A percentile compares a stretch with the other conserved stretches of the same genome.
phyloP scores from a whole-genome alignment of 1,140 invertebrate species.

The Agrypnia vestita region DNA sequence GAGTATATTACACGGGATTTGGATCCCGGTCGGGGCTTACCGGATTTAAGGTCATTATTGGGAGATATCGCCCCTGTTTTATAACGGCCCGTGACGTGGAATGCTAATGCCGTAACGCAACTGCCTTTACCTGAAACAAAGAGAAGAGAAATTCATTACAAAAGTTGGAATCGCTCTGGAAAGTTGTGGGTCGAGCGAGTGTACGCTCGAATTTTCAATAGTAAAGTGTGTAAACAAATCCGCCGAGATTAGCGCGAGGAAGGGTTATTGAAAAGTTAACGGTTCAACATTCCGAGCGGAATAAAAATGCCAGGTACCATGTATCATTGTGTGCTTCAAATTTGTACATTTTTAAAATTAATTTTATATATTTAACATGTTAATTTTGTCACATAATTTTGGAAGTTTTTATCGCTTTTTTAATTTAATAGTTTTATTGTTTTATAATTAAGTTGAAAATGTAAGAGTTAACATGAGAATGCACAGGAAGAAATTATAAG shows the following conservation, averaged over 20 bases:
- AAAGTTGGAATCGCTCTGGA: slow-evolving; percentile 49
- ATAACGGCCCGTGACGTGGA: slow-evolving; percentile 47
- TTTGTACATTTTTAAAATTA: too few relatives aligned
- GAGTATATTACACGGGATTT: slow-evolving; percentile 45
- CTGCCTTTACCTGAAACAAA: slow-evolving; percentile 54
- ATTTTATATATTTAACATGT: too few relatives aligned
- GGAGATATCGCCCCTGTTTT: slow-evolving; percentile 54
- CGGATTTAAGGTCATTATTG: slow-evolving; percentile 59
- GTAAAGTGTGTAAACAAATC: not conserved
- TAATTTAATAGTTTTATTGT: too few relatives aligned
- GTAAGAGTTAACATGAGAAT: too few relatives aligned
- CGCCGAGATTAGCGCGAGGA: not conserved
- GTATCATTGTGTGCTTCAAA: too few relatives aligned
- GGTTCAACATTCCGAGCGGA: too few relatives aligned
- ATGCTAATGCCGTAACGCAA: slow-evolving; percentile 51
- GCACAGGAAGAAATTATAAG: too few relatives aligned
- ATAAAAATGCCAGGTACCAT: too few relatives aligned
- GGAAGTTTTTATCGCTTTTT: too few relatives aligned
- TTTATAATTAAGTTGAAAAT: too few relatives aligned
- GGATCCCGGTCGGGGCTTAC: slow-evolving; percentile 48
- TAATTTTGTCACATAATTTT: too few relatives aligned
- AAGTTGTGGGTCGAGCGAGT: not conserved
- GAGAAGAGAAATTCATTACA: slow-evolving; percentile 54
- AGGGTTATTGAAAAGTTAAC: too few relatives aligned
- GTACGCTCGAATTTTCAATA: slow-evolving; percentile 8